Evolutionary conservation across 2,797 vertebrate species (phyloP).

Genomic region (Phalloptychus januarius): DNA sequence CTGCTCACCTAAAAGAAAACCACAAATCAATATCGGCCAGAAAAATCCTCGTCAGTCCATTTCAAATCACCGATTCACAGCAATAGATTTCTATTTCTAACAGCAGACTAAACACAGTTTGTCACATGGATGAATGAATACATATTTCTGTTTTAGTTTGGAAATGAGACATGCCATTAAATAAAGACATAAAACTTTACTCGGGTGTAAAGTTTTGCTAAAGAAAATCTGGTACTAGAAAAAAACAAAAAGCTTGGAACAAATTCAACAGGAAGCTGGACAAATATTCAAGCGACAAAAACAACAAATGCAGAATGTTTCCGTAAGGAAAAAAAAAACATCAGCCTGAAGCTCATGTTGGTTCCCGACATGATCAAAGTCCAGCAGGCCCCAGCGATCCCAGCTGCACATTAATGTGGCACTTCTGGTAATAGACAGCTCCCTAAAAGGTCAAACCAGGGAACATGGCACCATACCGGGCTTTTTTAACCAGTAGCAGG

Average conservation of each 20-base stretch:
- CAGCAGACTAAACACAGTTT: neutral
- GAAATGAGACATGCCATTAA: neutral
- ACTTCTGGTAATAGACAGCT: slow-evolving; percentile 6
- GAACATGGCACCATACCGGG: slow-evolving; percentile 27
- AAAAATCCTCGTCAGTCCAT: neutral
- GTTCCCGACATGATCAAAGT: slow-evolving; percentile 45
- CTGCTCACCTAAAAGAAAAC: neutral
- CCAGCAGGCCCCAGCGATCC: slow-evolving; percentile 16
- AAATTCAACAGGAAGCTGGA: neutral
- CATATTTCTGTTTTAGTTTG: neutral
- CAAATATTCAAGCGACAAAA: neutral
- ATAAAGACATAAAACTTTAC: neutral
- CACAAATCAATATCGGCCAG: neutral
- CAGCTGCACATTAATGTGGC: slow-evolving; percentile 3
- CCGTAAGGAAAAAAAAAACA: neutral
- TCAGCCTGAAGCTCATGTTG: neutral
- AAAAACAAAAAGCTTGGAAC: neutral
- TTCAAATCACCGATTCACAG: neutral
- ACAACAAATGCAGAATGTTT: neutral
- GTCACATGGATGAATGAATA: neutral
- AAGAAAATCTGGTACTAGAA: neutral
- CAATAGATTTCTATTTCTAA: neutral
- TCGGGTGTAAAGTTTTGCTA: neutral
- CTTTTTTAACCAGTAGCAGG: neutral
- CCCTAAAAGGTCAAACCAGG: slow-evolving; percentile 48